phyloP scores from a whole-genome alignment of 2,888 invertebrate species.

The Microchrysa polita region DNA sequence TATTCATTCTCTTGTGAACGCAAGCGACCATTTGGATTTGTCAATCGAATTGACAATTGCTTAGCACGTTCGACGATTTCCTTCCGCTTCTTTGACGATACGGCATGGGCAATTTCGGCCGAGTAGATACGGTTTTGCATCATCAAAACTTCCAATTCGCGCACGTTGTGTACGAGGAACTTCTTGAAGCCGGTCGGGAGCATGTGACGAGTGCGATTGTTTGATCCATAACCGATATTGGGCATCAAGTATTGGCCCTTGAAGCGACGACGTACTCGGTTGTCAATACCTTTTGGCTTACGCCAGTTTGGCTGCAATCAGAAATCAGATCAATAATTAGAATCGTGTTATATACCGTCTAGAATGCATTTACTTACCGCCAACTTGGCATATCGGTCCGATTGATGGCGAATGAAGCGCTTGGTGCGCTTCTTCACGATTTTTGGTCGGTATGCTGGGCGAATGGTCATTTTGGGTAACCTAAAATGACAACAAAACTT shows the following conservation, averaged over 20 bases:
- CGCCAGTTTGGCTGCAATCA: slow-evolving; percentile 90
- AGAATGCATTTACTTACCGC: slow-evolving; percentile 71
- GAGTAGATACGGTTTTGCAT: slow-evolving; percentile 99
- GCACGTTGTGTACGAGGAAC: slow-evolving; percentile 88
- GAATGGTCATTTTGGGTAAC: slow-evolving; percentile 79
- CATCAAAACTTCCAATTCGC: slow-evolving; percentile 96
- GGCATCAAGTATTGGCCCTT: slow-evolving; percentile 99
- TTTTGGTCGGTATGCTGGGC: slow-evolving; percentile 87
- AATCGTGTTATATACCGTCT: background rate
- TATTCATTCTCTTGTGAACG: slow-evolving; percentile 99
- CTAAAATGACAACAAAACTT: slow-evolving; percentile 37
- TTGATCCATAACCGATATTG: slow-evolving; percentile 98
- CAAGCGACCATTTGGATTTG: slow-evolving; percentile 95
- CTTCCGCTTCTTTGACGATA: slow-evolving; percentile 98
- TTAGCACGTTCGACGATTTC: slow-evolving; percentile 95
- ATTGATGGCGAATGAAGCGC: slow-evolving; percentile 98
- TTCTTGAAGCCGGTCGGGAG: slow-evolving; percentile 98
- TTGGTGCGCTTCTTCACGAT: slow-evolving; percentile 98
- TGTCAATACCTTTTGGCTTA: slow-evolving; percentile 99
- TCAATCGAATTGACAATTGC: slow-evolving; percentile 93
- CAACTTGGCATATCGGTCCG: slow-evolving; percentile 96
- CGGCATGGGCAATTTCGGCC: slow-evolving; percentile 97
- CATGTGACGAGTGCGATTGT: slow-evolving; percentile 94
- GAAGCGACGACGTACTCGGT: slow-evolving; percentile 98
- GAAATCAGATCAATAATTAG: too few relatives aligned